Conservation (phyloP, 2,113 vertebrate species). For the western clawed frog (Xenopus tropicalis) region DNA sequence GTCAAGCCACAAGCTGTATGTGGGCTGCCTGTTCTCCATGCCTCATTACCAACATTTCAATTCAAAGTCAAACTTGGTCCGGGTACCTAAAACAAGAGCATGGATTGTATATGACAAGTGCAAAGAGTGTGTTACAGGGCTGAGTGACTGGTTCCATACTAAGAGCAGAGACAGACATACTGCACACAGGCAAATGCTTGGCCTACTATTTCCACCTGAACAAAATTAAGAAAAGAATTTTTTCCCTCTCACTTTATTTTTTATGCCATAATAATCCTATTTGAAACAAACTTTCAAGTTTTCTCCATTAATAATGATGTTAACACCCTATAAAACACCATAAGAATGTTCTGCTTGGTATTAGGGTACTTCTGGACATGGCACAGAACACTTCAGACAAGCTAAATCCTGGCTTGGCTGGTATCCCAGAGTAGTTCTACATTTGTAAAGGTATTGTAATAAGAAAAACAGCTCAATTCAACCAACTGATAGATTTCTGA, state of each 20-base stretch:
- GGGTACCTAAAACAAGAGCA: neutral
- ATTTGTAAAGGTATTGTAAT: constrained; percentile 24
- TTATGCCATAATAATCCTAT: constrained; percentile 38
- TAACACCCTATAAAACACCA: constrained; percentile 43
- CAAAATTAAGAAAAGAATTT: constrained; percentile 29
- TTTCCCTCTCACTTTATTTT: constrained; percentile 25
- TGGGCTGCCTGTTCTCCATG: neutral
- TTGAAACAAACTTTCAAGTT: constrained; percentile 40
- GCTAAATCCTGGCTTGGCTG: constrained; percentile 41
- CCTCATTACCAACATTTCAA: neutral
- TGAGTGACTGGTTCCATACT: neutral
- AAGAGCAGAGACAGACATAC: neutral
- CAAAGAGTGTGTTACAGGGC: neutral
- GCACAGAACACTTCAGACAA: constrained; percentile 37
- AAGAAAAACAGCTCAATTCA: constrained; percentile 7
- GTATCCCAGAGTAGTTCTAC: constrained; percentile 36
- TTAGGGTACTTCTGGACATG: constrained; percentile 40
- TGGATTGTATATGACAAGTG: neutral
- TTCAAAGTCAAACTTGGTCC: neutral
- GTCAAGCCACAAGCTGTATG: neutral
- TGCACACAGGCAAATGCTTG: neutral
- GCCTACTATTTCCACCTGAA: constrained; percentile 9
- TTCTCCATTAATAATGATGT: constrained; percentile 45
- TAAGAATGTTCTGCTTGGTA: constrained; percentile 40
- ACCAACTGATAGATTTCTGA: constrained; percentile 9